Evolutionary conservation across 1,140 invertebrate species (phyloP).

Genomic region (Drosophila truncata): DNA sequence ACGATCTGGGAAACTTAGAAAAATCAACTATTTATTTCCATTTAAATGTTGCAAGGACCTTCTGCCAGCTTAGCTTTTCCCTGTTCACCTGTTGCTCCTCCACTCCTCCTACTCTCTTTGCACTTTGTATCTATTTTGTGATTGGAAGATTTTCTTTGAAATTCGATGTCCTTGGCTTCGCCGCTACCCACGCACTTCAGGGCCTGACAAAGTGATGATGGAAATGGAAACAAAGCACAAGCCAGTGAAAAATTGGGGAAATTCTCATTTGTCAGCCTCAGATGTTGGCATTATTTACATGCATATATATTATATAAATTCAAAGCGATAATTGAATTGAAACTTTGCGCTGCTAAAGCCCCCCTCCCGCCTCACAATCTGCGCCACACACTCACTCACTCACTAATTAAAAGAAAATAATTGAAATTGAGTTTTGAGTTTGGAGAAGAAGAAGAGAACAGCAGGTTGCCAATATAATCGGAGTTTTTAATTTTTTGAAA

Average conservation of each 20-base stretch:
- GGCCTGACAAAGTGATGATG: slow-evolving; percentile 3
- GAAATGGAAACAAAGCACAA: slow-evolving; percentile 5
- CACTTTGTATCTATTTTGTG: not conserved
- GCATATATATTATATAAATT: slow-evolving; percentile 16
- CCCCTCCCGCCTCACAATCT: not conserved
- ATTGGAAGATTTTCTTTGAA: slow-evolving; percentile 39
- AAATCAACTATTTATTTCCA: slow-evolving; percentile 12
- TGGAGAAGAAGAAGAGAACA: not conserved
- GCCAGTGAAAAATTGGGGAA: slow-evolving; percentile 17
- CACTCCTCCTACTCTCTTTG: not conserved
- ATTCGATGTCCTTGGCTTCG: slow-evolving; percentile 42
- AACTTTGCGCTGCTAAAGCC: not conserved
- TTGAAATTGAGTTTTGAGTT: slow-evolving; percentile 16
- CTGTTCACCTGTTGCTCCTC: slow-evolving; percentile 11
- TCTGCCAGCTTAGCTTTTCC: slow-evolving; percentile 1
- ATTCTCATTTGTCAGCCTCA: slow-evolving; percentile 32
- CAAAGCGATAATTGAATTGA: slow-evolving; percentile 49
- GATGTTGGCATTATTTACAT: slow-evolving; percentile 35
- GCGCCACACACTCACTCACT: slow-evolving; percentile 1
- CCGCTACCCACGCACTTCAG: not conserved
- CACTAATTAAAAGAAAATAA: slow-evolving; percentile 74
- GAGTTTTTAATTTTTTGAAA: slow-evolving; percentile 34
- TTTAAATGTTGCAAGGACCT: not conserved
- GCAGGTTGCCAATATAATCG: slow-evolving; percentile 30
- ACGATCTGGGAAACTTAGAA: no score